Base-by-base conservation (phyloP, 2,113 vertebrate species). In the Gila orcuttii region DNA sequence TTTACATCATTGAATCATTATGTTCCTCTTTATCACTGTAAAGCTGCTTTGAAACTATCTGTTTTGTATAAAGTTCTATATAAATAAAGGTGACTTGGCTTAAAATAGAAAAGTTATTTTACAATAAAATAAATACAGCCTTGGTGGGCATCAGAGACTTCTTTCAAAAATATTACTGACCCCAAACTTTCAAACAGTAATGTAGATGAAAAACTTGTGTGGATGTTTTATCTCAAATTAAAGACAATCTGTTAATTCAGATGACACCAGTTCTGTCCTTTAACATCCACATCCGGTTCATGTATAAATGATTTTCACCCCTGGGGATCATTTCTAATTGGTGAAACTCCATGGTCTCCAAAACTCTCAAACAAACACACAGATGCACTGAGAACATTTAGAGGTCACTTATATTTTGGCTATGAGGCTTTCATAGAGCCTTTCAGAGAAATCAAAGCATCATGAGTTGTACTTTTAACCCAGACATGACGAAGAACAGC, bases 371-470 rank as follows among this genome's bases (percentile, higher is more conserved):
- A 39, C 15, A 80, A 60, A 64, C 12, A 64, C 23, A 25, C 25
- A 15, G 55, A 68, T 55, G 64, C 25, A n/a, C 45, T 2, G 17
- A 47, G 45, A 82, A 69, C 62, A 50, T 82, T 23, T n/a, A 50
- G n/a, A 82, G 25, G 28, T 68, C 45, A 31, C 80, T 69, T 66
- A 69, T 52, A 69, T 82, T 82, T 69, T 82, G 62, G 9, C 64
- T 69, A 81, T 17, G 28, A 82, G 42, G 28, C 25, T 52, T 50
- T 69, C 6, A 42, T 13, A 62, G 28, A 82, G 60, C 11, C 42
- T 50, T 47, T 69, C 6, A 42, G 23, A 62, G 57, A 31, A 82
- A 52, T 52, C 28, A 62, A 42, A 83, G 68, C 71, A 39, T 12
- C 45, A 5, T 69, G 62, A 3, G 28, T 52, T 23, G 28, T n/a